Evolutionary conservation across 2,113 vertebrate genomes (phyloP), one percentile per base, ranked within the genome.

Genomic region (Gracilinanus agilis): DNA sequence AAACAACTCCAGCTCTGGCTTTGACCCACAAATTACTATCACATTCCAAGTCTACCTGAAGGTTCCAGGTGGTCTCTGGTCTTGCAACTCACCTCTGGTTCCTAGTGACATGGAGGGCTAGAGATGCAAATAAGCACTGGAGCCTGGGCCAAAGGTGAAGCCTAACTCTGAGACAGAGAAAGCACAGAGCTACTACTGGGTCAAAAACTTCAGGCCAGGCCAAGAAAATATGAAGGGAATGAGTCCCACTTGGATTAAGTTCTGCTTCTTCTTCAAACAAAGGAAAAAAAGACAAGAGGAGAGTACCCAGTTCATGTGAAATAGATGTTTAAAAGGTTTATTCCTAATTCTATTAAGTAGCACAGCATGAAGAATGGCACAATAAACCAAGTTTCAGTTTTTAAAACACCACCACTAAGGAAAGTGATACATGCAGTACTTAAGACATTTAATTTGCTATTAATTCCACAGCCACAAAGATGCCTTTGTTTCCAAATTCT

Each of bases 381-480:
- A 53, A 24, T 21, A 3, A 54, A 75, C 3, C 25, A 44, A n/a
- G 49, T 29, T 90, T 54, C 29, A 54, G 44, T 24, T 90, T 93
- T 34, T 16, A 0, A 24, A 93, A 90, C 40, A 27, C 0, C 10
- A 55, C 8, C 4, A 91, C 53, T 21, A 91, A 55, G 16, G 54
- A 49, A 91, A 53, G 44, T 9, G 94, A 34, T 4, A 40, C n/a
- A 96, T 24, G 24, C 54, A 93, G 9, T 93, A 19, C 11, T 40
- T 67, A 27, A 1, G 67, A 24, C 49, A 49, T 49, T 49, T 49
- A 49, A n/a, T 34, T 93, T 0, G 0, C 49, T 40, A n/a, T 13
- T 29, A 56, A 9, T n/a, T 49, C 49, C 16, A 9, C 95, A 54
- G 10, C 25, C 34, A 40, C 0, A 0, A 40, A 21, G 6, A 8